Evolutionary conservation across 2,888 invertebrate species (phyloP).

Genomic region (Drosophila flavopinicola): DNA sequence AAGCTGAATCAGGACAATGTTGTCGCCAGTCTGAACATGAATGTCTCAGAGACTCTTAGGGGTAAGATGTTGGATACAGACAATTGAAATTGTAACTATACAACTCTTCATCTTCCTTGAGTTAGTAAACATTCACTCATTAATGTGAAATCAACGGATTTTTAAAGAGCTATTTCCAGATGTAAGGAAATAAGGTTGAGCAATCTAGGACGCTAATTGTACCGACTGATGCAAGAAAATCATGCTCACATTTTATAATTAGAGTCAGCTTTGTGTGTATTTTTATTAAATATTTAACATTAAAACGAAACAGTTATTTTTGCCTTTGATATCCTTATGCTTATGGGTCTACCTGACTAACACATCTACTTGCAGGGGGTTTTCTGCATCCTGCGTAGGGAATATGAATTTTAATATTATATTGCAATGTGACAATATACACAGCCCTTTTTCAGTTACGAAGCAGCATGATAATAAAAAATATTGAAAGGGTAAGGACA

Average conservation of each 20-base stretch:
- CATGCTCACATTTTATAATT: slow-evolving; percentile 45
- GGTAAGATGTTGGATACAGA: too few species aligned
- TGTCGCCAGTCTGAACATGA: too few species aligned
- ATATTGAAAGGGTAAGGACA: slow-evolving; percentile 6
- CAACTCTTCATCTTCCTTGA: too few species aligned
- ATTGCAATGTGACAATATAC: slow-evolving; percentile 62
- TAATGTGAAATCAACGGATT: too few species aligned
- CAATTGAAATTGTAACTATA: too few species aligned
- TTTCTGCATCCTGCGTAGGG: slow-evolving; percentile 32
- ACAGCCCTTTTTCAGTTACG: slow-evolving; percentile 8
- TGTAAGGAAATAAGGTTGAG: too few species aligned
- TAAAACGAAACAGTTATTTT: slow-evolving; percentile 67
- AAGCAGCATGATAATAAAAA: slow-evolving; percentile 8
- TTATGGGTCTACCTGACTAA: not conserved
- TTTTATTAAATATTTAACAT: slow-evolving; percentile 72
- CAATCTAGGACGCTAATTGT: not conserved
- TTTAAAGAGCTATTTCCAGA: too few species aligned
- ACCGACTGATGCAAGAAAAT: slow-evolving; percentile 11
- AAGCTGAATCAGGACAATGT: too few species aligned
- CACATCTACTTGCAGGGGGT: not conserved
- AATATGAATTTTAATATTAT: slow-evolving; percentile 79
- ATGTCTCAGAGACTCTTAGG: too few species aligned
- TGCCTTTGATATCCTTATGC: slow-evolving; percentile 9
- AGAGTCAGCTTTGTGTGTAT: slow-evolving; percentile 39
- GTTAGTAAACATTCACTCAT: too few species aligned